Evolutionary conservation across 2,113 vertebrate species (phyloP).

Genomic region (Semicossyphus pulcher): DNA sequence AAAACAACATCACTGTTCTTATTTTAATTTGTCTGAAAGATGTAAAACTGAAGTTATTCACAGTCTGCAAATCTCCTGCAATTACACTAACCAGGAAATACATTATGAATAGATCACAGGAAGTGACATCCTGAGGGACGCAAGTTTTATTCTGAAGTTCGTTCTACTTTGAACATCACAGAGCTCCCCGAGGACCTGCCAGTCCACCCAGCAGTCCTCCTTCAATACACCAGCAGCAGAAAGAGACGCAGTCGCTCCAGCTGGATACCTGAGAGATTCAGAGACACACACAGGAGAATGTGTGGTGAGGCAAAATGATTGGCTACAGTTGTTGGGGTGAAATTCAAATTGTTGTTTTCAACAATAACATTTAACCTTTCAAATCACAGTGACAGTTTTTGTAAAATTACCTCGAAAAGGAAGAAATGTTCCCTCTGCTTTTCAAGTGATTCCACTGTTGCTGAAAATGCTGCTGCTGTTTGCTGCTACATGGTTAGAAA

Average conservation of each 20-base stretch:
- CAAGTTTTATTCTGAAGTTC: background rate
- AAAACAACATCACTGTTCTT: too few relatives aligned
- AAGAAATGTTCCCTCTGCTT: too few relatives aligned
- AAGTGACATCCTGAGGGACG: slow-evolving; percentile 7
- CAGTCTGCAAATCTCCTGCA: background rate
- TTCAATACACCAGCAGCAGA: background rate
- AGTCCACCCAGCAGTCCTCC: background rate
- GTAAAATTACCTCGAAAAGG: too few relatives aligned
- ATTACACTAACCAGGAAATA: background rate
- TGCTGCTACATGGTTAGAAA: too few relatives aligned
- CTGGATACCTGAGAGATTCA: too few relatives aligned
- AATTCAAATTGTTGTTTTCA: background rate
- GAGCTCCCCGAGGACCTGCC: background rate
- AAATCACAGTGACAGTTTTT: too few relatives aligned
- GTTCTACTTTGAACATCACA: background rate
- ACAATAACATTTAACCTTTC: too few relatives aligned
- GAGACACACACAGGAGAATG: too few relatives aligned
- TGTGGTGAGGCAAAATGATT: background rate
- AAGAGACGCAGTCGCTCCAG: background rate
- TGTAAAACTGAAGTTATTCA: too few relatives aligned
- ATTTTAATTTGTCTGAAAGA: too few relatives aligned
- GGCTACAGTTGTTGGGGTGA: background rate
- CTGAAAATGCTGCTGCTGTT: too few relatives aligned
- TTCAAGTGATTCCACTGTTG: too few relatives aligned
- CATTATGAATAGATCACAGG: slow-evolving; percentile 7